Conservation (phyloP, 2,113 vertebrate species). For the Leucosticte australis region DNA sequence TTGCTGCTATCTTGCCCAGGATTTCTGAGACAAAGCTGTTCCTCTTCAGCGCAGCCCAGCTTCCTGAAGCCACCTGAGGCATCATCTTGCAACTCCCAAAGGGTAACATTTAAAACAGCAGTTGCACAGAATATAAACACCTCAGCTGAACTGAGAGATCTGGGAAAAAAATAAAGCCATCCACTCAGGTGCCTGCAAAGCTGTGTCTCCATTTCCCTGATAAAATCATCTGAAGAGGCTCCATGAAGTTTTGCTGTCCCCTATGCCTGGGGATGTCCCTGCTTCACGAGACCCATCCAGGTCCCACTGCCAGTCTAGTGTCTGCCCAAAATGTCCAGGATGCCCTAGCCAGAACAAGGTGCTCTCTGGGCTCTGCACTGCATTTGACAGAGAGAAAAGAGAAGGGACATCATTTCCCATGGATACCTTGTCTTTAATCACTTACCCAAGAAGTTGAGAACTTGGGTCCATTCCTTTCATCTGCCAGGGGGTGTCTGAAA, state of each 20-base stretch:
- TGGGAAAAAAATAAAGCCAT: neutral
- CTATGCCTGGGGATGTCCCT: fast-evolving
- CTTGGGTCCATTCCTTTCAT: neutral
- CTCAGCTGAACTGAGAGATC: neutral
- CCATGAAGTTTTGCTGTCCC: neutral
- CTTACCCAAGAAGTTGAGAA: neutral
- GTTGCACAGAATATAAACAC: neutral
- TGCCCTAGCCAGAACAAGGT: neutral
- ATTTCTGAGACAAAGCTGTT: constrained; percentile 3
- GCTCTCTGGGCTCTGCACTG: neutral
- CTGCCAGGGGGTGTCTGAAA: neutral
- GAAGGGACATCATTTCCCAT: neutral
- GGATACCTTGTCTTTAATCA: neutral
- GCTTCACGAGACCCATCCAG: neutral
- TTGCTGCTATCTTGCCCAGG: neutral
- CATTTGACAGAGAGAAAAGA: neutral
- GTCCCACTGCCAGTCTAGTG: neutral
- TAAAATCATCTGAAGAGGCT: neutral
- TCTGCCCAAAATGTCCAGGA: neutral
- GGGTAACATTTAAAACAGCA: neutral
- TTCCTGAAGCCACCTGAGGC: constrained; percentile 4
- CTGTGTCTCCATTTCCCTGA: neutral
- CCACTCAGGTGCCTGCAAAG: neutral
- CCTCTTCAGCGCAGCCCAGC: neutral
- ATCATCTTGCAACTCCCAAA: constrained; percentile 19